Base-by-base conservation (phyloP, 2,113 vertebrate species). In the Pyrgilauda ruficollis region DNA sequence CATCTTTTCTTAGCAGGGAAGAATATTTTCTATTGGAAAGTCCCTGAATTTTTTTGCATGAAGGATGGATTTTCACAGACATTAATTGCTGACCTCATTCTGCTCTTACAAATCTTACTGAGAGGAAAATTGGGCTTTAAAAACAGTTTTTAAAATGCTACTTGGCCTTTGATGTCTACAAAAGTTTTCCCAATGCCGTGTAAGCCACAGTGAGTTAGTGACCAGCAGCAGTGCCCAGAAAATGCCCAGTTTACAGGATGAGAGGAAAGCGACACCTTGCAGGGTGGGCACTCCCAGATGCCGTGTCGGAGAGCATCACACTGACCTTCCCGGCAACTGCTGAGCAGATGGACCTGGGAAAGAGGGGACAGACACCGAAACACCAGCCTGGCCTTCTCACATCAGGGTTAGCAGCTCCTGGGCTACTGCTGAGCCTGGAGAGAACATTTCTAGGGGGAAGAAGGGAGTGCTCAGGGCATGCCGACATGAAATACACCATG, bases 401-500 rank as follows among this genome's bases (percentile, higher is more conserved):
- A 75, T 35, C 76, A 66, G 12, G 7, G 53, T 64, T 63, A 93
- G 82, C 53, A 68, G 44, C 41, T 72, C 73, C 35, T n/a, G 73
- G 61, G 53, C 55, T 63, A 18, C 89, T 49, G 68, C 79, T 86
- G 85, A 88, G 79, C 56, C 43, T 35, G 61, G 73, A 83, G 78
- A 90, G 82, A 52, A 35, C 61, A 63, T 47, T 43, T 87, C 84
- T 18, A 72, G 76, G 44, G 47, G 47, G 14, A 56, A 94, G 64
- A 5, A 74, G 47, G 56, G 56, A 94, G 76, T 20, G 72, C 41
- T 78, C 85, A 22, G 41, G 15, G 73, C 86, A 84, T 55, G 85
- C 62, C 19, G 24, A 74, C 91, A 64, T 68, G 44, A 96, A 93
- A 94, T 75, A 78, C 77, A 68, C 92, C 92, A 76, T 55, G 80